Percentiles rank a stretch among this genome's conserved stretches.
Evolutionary conservation across 2,888 invertebrate species (phyloP).

Genomic region (Drosophila anomalipes): DNA sequence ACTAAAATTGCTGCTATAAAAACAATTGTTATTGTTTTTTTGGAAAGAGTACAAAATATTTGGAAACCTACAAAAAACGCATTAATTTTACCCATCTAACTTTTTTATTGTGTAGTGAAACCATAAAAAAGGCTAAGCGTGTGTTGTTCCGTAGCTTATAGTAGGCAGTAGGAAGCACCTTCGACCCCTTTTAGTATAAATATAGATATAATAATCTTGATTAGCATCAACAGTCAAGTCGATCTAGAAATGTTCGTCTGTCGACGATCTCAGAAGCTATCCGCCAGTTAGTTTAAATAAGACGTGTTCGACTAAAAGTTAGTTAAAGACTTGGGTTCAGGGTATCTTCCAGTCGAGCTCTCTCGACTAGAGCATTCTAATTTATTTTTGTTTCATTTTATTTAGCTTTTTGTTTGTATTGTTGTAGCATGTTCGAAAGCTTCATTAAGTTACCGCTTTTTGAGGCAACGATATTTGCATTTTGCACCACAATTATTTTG

Average conservation of each 20-base stretch:
- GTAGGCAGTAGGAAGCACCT: not conserved
- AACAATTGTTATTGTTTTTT: not conserved
- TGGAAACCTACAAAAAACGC: not conserved
- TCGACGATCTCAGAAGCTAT: not conserved
- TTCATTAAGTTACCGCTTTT: constrained; percentile 39
- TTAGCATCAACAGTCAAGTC: not conserved
- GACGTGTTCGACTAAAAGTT: not conserved
- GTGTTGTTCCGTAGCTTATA: not conserved
- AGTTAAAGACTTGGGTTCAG: not conserved
- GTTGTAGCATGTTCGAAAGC: constrained; percentile 29
- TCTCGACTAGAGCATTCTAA: not conserved
- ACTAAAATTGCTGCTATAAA: not conserved
- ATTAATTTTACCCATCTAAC: constrained; percentile 1
- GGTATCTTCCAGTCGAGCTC: not conserved
- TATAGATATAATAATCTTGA: not conserved
- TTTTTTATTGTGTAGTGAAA: constrained; percentile 15
- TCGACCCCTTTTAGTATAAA: not conserved
- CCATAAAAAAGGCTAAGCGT: not conserved
- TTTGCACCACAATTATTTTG: constrained; percentile 71
- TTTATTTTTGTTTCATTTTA: constrained; percentile 3
- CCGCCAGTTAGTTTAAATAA: not conserved
- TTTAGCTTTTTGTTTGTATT: constrained; percentile 1
- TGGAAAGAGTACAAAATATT: not conserved
- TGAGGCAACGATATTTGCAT: constrained; percentile 56
- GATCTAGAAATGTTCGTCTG: not conserved